Evolutionary conservation across 2,113 vertebrate species (phyloP).

Genomic region (Pristiophorus japonicus): DNA sequence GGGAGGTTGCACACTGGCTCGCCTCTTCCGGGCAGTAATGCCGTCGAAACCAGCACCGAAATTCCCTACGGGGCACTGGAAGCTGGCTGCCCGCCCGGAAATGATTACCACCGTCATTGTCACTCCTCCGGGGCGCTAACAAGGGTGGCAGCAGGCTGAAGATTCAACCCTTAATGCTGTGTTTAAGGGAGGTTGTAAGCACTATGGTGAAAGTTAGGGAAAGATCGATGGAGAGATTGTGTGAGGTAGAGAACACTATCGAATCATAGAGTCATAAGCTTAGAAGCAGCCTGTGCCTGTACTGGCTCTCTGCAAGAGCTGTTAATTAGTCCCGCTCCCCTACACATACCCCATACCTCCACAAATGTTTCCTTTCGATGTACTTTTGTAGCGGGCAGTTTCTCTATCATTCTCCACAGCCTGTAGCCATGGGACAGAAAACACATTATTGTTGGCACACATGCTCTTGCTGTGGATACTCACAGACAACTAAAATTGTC

Average conservation of each 20-base stretch:
- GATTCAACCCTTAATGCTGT: background rate
- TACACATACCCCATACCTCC: background rate
- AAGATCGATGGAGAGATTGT: background rate
- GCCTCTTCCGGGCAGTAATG: too few relatives aligned
- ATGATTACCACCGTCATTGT: too few relatives aligned
- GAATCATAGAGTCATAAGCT: too few relatives aligned
- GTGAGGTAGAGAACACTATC: background rate
- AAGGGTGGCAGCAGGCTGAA: too few relatives aligned
- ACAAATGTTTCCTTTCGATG: background rate
- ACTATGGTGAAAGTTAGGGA: background rate
- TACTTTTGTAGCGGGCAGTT: background rate
- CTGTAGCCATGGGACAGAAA: background rate
- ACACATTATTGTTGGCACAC: background rate
- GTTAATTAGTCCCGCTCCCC: background rate
- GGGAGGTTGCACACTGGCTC: too few relatives aligned
- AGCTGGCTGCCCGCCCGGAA: too few relatives aligned
- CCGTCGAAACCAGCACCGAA: too few relatives aligned
- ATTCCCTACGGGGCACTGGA: too few relatives aligned
- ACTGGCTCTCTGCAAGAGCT: background rate
- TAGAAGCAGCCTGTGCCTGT: background rate
- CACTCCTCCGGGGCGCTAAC: too few relatives aligned
- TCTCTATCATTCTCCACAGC: background rate
- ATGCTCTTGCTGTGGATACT: background rate
- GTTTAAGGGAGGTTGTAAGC: background rate
- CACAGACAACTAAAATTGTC: background rate